Conservation (phyloP, 2,113 vertebrate species). For the Asarcornis scutulata region DNA sequence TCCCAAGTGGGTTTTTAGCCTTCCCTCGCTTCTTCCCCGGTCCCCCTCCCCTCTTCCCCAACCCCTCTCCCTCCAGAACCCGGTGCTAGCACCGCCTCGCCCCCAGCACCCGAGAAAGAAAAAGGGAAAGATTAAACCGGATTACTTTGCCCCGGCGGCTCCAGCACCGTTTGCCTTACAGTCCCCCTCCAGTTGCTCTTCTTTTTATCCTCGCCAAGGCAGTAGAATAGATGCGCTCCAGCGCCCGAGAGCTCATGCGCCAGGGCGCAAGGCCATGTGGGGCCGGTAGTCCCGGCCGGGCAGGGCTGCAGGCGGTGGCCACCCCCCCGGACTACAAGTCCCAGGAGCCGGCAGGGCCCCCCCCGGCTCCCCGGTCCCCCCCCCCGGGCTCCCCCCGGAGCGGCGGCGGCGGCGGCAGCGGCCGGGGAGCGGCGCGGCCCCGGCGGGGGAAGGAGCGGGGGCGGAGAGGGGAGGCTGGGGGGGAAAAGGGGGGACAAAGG, state of each 20-base stretch:
- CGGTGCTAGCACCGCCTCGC: background rate
- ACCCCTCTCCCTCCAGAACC: background rate
- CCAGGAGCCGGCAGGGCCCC: conserved; percentile 36
- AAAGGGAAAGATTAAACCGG: conserved; percentile 81
- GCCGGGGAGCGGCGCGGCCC: background rate
- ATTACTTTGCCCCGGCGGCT: conserved; percentile 85
- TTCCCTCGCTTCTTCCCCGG: conserved; percentile 26
- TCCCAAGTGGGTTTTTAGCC: conserved; percentile 37
- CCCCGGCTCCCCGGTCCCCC: too few relatives aligned
- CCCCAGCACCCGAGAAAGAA: conserved; percentile 62
- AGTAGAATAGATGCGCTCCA: conserved; percentile 93
- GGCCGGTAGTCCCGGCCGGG: conserved; percentile 79
- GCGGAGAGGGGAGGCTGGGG: too few relatives aligned
- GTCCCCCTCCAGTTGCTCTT: conserved; percentile 81
- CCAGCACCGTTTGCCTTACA: conserved; percentile 81
- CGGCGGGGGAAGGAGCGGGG: background rate
- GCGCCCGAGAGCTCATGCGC: conserved; percentile 88
- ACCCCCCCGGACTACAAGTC: conserved; percentile 74
- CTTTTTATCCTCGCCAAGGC: conserved; percentile 90
- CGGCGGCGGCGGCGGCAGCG: background rate
- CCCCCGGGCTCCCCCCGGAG: background rate
- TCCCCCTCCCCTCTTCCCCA: background rate
- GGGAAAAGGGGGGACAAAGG: too few relatives aligned
- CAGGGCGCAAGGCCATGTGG: conserved; percentile 75
- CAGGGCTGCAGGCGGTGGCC: background rate